Percentiles rank a stretch among this genome's conserved stretches.
Evolutionary conservation across 2,797 vertebrate genomes (phyloP).

Genomic region (Streptopelia turtur): DNA sequence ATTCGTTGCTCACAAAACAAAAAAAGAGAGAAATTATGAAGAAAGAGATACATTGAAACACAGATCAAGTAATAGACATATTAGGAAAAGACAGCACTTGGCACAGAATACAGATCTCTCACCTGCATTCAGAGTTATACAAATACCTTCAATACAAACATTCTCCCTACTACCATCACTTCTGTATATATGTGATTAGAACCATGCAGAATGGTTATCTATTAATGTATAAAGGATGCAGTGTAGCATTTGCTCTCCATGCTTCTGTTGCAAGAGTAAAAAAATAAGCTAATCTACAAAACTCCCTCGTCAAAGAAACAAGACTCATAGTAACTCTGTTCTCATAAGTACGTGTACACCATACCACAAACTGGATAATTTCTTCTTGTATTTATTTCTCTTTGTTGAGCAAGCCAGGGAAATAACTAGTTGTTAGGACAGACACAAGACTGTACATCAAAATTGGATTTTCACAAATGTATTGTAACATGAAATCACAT

Average conservation of each 20-base stretch:
- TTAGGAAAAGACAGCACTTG: not conserved
- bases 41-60: not conserved
- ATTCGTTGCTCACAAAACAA: not conserved
- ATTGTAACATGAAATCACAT: not conserved
- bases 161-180: conserved; percentile 27
- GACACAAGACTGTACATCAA: conserved; percentile 2
- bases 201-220: conserved; percentile 63
- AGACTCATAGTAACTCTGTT: conserved; percentile 66
- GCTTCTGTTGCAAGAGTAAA: conserved; percentile 1
- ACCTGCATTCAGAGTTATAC: not conserved
- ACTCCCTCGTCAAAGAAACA: conserved; percentile 57
- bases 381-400: not conserved
- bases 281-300: conserved; percentile 49
- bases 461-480: conserved; percentile 3
- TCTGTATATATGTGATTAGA: conserved; percentile 54
- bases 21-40: not conserved
- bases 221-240: conserved; percentile 52
- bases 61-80: not conserved
- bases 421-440: conserved; percentile 29
- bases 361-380: conserved; percentile 38
- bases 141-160: not conserved
- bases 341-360: conserved; percentile 35
- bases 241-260: not conserved
- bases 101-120: not conserved
- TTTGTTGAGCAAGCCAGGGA: conserved; percentile 34